Conservation (phyloP, 2,113 vertebrate genomes). For the Nerophis lumbriciformis region DNA sequence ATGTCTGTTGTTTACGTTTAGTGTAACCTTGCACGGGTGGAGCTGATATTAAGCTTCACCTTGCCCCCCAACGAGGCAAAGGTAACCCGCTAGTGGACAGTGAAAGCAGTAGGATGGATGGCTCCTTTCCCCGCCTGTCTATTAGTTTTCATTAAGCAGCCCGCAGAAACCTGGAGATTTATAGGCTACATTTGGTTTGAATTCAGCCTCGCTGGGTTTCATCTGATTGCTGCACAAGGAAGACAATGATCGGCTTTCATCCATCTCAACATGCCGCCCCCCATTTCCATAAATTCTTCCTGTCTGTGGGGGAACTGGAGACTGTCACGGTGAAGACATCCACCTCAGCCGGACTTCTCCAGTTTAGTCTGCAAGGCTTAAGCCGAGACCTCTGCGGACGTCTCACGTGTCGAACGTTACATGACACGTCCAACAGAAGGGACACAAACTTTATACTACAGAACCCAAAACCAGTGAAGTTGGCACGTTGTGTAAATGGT, state of each 20-base stretch:
- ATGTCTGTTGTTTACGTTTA: constrained; percentile 46
- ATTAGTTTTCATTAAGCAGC: constrained; percentile 75
- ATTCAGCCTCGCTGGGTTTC: constrained; percentile 66
- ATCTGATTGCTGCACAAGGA: constrained; percentile 62
- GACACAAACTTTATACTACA: constrained; percentile 1
- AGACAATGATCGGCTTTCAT: constrained; percentile 65
- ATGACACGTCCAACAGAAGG: constrained; percentile 45
- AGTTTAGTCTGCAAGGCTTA: constrained; percentile 42
- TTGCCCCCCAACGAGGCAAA: constrained; percentile 27
- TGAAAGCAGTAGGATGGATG: constrained; percentile 66
- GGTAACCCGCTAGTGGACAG: constrained; percentile 42
- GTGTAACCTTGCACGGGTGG: constrained; percentile 31
- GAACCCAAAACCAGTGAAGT: no score
- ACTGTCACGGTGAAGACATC: constrained; percentile 53
- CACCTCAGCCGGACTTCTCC: constrained; percentile 48
- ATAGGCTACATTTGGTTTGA: constrained; percentile 70
- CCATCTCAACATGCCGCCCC: constrained; percentile 48
- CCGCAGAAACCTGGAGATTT: constrained; percentile 66
- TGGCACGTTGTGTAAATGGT: no score
- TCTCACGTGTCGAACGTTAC: constrained; percentile 44
- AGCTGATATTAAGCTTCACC: constrained; percentile 36
- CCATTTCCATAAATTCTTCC: constrained; percentile 67
- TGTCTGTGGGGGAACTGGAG: constrained; percentile 45
- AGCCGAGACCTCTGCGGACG: constrained; percentile 52
- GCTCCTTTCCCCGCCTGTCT: constrained; percentile 59